phyloP scores from a whole-genome alignment of 2,797 vertebrate species.

The Moxostoma hubbsi region DNA sequence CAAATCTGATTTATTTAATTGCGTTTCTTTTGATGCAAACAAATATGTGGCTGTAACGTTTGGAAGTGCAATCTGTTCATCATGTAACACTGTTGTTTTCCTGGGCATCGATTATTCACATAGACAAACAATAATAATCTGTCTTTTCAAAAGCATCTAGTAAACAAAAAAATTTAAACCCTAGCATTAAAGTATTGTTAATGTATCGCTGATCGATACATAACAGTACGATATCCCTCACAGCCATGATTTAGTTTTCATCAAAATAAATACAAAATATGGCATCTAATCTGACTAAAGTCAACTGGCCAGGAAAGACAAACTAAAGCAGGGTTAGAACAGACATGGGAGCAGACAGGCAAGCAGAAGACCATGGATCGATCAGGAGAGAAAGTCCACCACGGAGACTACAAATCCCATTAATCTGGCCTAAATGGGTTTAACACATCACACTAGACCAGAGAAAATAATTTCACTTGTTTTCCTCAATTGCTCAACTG shows the following conservation, averaged over 20 bases:
- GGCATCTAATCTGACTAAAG: not conserved
- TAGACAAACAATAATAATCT: too few species aligned
- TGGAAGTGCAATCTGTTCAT: not conserved
- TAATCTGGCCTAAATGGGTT: slow-evolving; percentile 47
- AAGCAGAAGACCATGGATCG: slow-evolving; percentile 40
- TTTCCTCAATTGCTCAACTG: slow-evolving; percentile 40
- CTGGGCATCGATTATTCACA: not conserved
- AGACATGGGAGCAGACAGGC: not conserved
- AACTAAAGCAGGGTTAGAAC: slow-evolving; percentile 57
- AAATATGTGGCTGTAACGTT: too few species aligned
- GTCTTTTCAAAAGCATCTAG: too few species aligned
- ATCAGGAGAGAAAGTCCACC: slow-evolving; percentile 34
- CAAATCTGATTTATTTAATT: not conserved
- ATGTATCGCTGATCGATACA: not conserved
- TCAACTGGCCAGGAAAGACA: slow-evolving; percentile 11
- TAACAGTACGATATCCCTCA: not conserved
- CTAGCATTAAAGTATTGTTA: too few species aligned
- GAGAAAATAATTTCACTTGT: slow-evolving; percentile 46
- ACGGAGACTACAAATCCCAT: slow-evolving; percentile 53
- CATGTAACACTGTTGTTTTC: not conserved
- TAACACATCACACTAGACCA: slow-evolving; percentile 44
- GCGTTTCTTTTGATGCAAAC: too few species aligned
- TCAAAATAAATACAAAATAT: slow-evolving; percentile 2
- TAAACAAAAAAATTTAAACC: too few species aligned
- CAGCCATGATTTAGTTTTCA: not conserved